A percentile compares a stretch with the other conserved stretches of the same genome.
Evolutionary conservation across 1,140 invertebrate genomes (phyloP).

Genomic region (Cydia fagiglandana): DNA sequence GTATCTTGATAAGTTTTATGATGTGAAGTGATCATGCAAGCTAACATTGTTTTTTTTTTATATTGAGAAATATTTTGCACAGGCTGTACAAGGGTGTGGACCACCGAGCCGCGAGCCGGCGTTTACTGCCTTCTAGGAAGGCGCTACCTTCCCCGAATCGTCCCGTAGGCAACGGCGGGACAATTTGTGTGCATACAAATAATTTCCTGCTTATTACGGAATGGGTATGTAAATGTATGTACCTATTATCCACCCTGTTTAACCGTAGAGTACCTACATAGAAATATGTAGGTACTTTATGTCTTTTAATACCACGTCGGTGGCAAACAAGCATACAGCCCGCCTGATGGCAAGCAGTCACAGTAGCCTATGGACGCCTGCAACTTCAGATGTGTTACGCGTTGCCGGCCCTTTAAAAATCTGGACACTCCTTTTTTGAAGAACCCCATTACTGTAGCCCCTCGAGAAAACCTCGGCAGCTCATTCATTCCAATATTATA

Average conservation of each 20-base stretch:
- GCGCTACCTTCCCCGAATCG: constrained; percentile 65
- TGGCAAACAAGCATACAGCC: too few species aligned
- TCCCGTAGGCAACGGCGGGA: constrained; percentile 43
- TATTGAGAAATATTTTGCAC: constrained; percentile 49
- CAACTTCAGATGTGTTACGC: too few species aligned
- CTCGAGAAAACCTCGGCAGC: too few species aligned
- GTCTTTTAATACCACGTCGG: too few species aligned
- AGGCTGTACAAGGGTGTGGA: constrained; percentile 48
- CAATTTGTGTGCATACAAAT: constrained; percentile 37
- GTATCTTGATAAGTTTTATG: not conserved
- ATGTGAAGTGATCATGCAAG: not conserved
- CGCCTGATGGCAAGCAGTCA: too few species aligned
- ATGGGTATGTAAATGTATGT: not conserved
- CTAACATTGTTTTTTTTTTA: not conserved
- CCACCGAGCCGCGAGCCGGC: constrained; percentile 53
- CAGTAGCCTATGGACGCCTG: too few species aligned
- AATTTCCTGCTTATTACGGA: constrained; percentile 37
- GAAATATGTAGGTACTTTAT: too few species aligned
- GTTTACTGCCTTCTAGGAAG: constrained; percentile 70
- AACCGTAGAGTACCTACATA: not conserved
- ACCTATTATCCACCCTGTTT: not conserved
- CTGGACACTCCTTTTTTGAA: too few species aligned
- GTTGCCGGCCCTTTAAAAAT: too few species aligned
- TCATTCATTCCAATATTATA: too few species aligned
- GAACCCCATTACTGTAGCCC: too few species aligned